Evolutionary conservation across 2,797 vertebrate genomes (phyloP), one percentile per base, ranked within the genome.

Genomic region (Rousettus madagascariensis): DNA sequence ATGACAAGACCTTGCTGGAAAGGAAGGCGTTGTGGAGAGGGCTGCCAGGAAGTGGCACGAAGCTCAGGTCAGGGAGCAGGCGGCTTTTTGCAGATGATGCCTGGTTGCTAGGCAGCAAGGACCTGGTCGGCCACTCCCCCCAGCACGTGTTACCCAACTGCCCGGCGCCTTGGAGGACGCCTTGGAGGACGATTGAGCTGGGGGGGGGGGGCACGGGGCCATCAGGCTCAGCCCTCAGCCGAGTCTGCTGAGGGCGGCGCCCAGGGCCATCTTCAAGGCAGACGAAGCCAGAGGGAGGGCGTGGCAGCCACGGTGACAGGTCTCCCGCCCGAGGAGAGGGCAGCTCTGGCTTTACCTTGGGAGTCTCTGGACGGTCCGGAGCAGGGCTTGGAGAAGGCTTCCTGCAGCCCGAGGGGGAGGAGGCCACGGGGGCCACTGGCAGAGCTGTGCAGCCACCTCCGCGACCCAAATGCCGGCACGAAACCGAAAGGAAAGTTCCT

Each of bases 1-100:
- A 97, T 80, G 96, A 98, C 92, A 92, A 97, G 22, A 92, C 20
- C 26, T 46, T 98, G 19, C 71, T 97, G 51, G 87, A 96, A 72
- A 97, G 96, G 82, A 93, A 95, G 75, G 9, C 77, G 74, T 97
- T 33, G 51, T 98, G 80, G 97, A 3, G 43, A 11, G 10, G 13
- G 46, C 46, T 8, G 46, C 46, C 46, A 46, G 3, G 13, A 13
- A 46, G 46, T 13, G 46, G 46, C 46, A 46, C 12, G 46, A 46
- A 13, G 46, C 46, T 46, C 46, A 15, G 46, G 46, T 46, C 46
- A 46, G 12, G 43, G 43, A 13, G 13, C 13, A 46, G 46, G 2
- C 3, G 43, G 43, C 43, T 46, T 43, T 43, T 11, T 43, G 11
- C 10, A 43, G 43, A 43, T 43, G 43, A 43, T 43, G 94, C 88